Conservation (phyloP, 1,140 invertebrate species). For the Scylla paramamosain region DNA sequence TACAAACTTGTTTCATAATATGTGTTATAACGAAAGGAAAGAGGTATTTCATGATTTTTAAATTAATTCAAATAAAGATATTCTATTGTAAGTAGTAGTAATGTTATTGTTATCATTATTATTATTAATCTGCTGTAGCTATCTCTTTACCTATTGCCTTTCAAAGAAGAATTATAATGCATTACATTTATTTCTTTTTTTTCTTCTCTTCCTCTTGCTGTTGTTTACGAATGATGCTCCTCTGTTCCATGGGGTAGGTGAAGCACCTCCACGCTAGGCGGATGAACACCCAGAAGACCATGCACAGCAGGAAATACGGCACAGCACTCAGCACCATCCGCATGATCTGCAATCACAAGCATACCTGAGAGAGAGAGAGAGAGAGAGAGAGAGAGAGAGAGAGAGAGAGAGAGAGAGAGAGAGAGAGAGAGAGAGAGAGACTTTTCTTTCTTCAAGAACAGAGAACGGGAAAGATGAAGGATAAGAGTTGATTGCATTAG, state of each 20-base stretch:
- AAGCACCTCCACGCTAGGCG: constrained; percentile 73
- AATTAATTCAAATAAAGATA: constrained; percentile 26
- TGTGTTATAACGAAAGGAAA: background rate
- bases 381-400: background rate
- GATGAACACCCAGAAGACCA: constrained; percentile 76
- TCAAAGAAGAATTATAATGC: too few species aligned
- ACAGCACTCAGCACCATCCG: constrained; percentile 75
- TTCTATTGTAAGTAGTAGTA: constrained; percentile 1
- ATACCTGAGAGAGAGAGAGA: background rate
- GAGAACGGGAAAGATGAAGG: too few species aligned
- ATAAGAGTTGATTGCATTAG: too few species aligned
- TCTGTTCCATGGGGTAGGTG: constrained; percentile 72
- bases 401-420: background rate
- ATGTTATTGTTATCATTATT: constrained; percentile 27
- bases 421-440: background rate
- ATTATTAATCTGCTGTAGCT: background rate
- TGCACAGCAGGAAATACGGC: constrained; percentile 75
- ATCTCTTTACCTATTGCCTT: background rate
- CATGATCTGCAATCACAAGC: constrained; percentile 66
- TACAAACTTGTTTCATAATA: background rate
- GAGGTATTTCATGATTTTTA: background rate
- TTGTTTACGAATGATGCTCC: constrained; percentile 59
- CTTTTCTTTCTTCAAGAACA: background rate
- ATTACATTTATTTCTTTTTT: constrained; percentile 65
- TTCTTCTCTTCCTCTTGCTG: constrained; percentile 70